These are phyloP conservation scores for Aplidium turbinatum DNA, from an alignment of 23 tunicate species.

Conservation along the genomic window DNA sequence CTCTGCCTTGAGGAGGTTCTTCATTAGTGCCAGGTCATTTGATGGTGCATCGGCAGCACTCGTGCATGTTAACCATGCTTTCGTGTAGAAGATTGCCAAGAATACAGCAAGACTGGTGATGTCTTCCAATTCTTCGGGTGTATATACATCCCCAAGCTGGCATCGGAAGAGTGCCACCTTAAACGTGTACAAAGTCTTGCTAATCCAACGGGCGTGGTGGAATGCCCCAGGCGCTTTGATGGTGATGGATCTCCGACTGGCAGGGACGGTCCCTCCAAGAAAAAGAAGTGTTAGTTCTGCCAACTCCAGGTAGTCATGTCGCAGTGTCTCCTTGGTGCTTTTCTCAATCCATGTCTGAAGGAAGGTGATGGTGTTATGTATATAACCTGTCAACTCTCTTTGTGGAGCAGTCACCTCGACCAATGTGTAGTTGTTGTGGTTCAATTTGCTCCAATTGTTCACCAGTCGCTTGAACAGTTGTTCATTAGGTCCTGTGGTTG, in stretches of 20 bases:
- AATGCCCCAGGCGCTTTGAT: conserved; percentile 1
- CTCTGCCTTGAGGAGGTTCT: neutral
- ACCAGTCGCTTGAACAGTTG: neutral
- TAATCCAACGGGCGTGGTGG: conserved; percentile 4
- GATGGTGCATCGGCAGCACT: neutral
- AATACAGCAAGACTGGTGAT: conserved; percentile 4
- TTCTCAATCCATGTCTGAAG: conserved; percentile 9
- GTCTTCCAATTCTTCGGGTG: neutral
- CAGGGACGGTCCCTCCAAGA: neutral
- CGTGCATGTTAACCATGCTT: neutral
- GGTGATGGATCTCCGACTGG: neutral
- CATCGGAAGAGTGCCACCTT: neutral
- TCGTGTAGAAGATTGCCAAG: neutral
- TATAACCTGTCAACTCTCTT: neutral
- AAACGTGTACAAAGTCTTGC: neutral
- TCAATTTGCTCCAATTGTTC: neutral
- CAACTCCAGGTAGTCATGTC: conserved; percentile 6
- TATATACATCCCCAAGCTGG: neutral
- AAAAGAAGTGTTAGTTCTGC: neutral
- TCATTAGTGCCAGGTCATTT: neutral
- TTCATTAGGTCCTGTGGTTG: conserved; percentile 2
- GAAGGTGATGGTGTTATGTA: neutral
- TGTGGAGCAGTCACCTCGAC: neutral
- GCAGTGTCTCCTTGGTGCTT: neutral
- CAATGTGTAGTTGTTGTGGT: neutral